Evolutionary conservation across 2,113 vertebrate genomes (phyloP), one percentile per base, ranked within the genome.

Genomic region (Damaliscus lunatus): DNA sequence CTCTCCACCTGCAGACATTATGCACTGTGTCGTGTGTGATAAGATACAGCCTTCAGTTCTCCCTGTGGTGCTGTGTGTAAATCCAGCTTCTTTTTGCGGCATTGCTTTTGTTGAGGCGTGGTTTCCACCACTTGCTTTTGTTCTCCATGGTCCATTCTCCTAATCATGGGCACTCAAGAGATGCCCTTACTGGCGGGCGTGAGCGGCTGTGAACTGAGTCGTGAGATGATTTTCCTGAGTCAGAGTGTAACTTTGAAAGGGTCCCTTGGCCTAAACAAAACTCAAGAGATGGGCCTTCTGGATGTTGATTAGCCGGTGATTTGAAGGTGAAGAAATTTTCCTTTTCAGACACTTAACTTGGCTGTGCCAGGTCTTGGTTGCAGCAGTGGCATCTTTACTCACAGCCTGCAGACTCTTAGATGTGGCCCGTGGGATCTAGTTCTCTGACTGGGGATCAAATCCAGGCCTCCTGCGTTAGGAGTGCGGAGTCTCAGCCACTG

Each of bases 371-470:
- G n/a, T 36, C 64, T 67, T 1, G 2, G 7, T 19, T 67, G 64
- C 64, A 29, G 59, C 27, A 36, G 33, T 40, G 17, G 67, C 67
- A 12, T 23, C n/a, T 21, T 12, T 36, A 23, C n/a, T 23, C 19
- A 23, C 0, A 36, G n/a, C 19, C 6, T 3, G 19, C 3, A 5
- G 23, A 6, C n/a, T 27, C 71, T 74, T 7, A 14, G 36, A 27
- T 77, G 36, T 43, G 71, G 23, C 12, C 3, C 1, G 23, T 43
- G 71, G 71, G 71, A 7, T 14, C 21, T 14, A 25, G 71, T 77
- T 27, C 36, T 21, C 71, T 43, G 36, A 43, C 71, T 11, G 21
- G 71, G 71, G 11, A 77, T 43, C 71, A 27, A 7, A 77, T 43
- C 71, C 36, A 77, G 71, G 36, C 71, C 71, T 25, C 36, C 71